Evolutionary conservation across 2,113 vertebrate genomes (phyloP), one percentile per base, ranked within the genome.

Genomic region (Chamaetylas fuelleborni): DNA sequence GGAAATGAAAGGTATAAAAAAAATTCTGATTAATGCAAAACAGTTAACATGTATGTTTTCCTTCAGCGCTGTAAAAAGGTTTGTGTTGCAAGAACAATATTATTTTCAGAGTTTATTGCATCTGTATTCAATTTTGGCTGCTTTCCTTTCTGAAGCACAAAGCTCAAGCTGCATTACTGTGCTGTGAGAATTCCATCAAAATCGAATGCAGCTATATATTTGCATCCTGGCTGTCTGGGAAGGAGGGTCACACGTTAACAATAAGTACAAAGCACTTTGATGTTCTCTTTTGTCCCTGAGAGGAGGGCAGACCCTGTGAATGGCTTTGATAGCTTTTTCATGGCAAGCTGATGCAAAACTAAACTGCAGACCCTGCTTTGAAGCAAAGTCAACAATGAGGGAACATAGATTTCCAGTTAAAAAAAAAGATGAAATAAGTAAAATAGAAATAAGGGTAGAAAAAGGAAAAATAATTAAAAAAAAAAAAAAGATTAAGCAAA

Each of bases 351-450:
- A 18, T 16, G 61, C 43, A 48, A 83, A 71, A 80, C 53, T 48
- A 34, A 85, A 86, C 64, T 84, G 62, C 58, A 92, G 79, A 83
- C 72, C 28, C n/a, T 33, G 50, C 53, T 81, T 74, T 94, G 74
- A 95, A 86, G 80, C 26, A 88, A 86, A 45, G 61, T 90, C 80
- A 92, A 31, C 56, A 45, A 65, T n/a, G 40, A 93, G 34, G 47
- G 17, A 80, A 62, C n/a, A 56, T 7, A 60, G 36, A 90, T 91
- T 90, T 81, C 58, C 19, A 83, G 40, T 93, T 93, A 66, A 93
- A 82, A 95, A 95, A 86, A 64, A 95, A 80, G 67, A n/a, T 86
- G 3, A 93, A 96, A 76, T 86, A 93, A 96, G 53, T 73, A 58
- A 71, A 92, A 48, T 50, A 88, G 50, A 95, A 96, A 92, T 86